These are phyloP conservation scores for Siderastrea siderea DNA, from an alignment of 92 coral and sea anemone species.

Conservation along the genomic window DNA sequence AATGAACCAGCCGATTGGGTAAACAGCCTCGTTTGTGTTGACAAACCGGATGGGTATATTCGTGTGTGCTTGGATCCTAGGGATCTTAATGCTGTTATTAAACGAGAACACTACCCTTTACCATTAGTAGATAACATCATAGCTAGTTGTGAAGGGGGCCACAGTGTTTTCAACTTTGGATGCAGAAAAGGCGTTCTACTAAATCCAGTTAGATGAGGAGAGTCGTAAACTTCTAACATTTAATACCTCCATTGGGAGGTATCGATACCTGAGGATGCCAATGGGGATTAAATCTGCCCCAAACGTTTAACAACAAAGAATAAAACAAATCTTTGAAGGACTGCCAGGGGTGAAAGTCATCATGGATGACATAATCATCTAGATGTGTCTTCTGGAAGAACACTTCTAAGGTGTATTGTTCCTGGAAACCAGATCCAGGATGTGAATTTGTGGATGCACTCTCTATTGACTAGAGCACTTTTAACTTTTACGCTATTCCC, in stretches of 20 bases:
- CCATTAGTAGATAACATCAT: slow-evolving; percentile 37
- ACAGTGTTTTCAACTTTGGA: slow-evolving; percentile 42
- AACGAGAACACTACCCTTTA: slow-evolving; percentile 45
- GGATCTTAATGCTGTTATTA: slow-evolving; percentile 28
- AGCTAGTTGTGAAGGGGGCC: slow-evolving; percentile 41
- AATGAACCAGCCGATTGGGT: slow-evolving; percentile 49
- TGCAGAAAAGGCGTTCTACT: slow-evolving; percentile 57
- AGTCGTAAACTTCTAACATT: slow-evolving; percentile 26
- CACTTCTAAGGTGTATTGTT: background rate
- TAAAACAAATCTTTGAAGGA: slow-evolving; percentile 31
- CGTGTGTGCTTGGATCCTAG: slow-evolving; percentile 46
- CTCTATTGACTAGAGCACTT: slow-evolving; percentile 5
- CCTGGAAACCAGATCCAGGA: slow-evolving; percentile 45
- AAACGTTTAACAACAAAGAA: slow-evolving; percentile 21
- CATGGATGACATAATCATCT: too few relatives aligned
- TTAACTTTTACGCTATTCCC: slow-evolving; percentile 21
- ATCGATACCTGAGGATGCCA: slow-evolving; percentile 48
- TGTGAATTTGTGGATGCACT: slow-evolving; percentile 16
- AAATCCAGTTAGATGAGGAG: slow-evolving; percentile 27
- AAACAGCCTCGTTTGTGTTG: slow-evolving; percentile 48
- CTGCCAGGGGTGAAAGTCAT: background rate
- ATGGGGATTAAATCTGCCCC: slow-evolving; percentile 43
- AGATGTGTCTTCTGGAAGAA: too few relatives aligned
- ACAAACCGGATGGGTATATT: slow-evolving; percentile 32
- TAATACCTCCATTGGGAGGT: slow-evolving; percentile 48